These are phyloP conservation scores for Phymatocera aterrima DNA, from an alignment of 2,888 invertebrate genomes.

Conservation along the genomic window DNA sequence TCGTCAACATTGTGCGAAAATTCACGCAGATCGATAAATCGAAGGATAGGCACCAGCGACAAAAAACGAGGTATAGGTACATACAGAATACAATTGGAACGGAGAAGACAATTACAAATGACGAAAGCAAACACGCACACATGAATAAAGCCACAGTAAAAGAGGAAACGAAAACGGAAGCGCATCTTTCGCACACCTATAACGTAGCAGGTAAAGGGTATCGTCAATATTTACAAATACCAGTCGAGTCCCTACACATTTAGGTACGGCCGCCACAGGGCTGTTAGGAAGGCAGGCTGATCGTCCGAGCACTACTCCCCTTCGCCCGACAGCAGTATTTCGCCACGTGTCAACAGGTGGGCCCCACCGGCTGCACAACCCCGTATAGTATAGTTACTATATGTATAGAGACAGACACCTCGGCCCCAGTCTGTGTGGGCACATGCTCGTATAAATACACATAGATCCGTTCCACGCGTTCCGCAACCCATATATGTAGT, in stretches of 20 bases:
- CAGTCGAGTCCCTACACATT: not conserved
- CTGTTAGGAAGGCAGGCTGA: not conserved
- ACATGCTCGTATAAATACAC: not conserved
- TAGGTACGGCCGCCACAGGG: not conserved
- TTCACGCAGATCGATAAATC: too few relatives aligned
- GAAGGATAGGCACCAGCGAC: too few relatives aligned
- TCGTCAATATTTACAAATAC: not conserved
- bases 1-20: too few relatives aligned
- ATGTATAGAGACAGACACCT: not conserved
- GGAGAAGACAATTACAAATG: too few relatives aligned
- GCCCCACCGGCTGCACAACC: slow-evolving; percentile 50
- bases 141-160: too few relatives aligned
- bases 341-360: slow-evolving; percentile 71
- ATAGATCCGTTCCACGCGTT: too few relatives aligned
- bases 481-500: too few relatives aligned
- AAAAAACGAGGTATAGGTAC: too few relatives aligned
- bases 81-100: too few relatives aligned
- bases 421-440: not conserved
- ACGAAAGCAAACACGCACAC: too few relatives aligned
- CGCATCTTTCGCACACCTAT: too few relatives aligned
- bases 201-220: not conserved
- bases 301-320: not conserved
- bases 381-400: not conserved
- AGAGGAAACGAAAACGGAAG: too few relatives aligned
- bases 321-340: slow-evolving; percentile 23